A percentile compares a stretch with the other conserved stretches of the same genome.
Evolutionary conservation across 2,888 invertebrate genomes (phyloP).

Genomic region (Acronicta psi): DNA sequence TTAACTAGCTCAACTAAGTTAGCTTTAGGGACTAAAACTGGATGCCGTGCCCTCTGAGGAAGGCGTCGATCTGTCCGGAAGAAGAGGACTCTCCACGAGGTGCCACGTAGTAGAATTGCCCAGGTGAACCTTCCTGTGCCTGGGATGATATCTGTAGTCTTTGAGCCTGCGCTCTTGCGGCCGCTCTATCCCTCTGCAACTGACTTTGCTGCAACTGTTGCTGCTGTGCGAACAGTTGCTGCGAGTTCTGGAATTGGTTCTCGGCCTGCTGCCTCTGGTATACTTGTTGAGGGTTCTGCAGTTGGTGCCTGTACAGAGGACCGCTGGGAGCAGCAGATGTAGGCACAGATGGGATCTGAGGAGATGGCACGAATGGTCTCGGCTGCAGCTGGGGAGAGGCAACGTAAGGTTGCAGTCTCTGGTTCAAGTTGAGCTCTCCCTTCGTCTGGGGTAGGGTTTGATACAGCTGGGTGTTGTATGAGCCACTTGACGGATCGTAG

Average conservation of each 20-base stretch:
- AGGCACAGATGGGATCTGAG: constrained; percentile 86
- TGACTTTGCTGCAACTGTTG: constrained; percentile 92
- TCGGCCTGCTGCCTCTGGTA: constrained; percentile 91
- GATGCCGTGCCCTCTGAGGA: constrained; percentile 92
- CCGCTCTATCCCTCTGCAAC: constrained; percentile 88
- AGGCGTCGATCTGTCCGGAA: constrained; percentile 94
- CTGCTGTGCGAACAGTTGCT: constrained; percentile 91
- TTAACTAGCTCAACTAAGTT: constrained; percentile 70
- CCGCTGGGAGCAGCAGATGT: constrained; percentile 70
- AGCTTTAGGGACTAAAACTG: constrained; percentile 85
- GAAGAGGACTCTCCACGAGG: constrained; percentile 87
- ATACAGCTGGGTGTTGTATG: constrained; percentile 94
- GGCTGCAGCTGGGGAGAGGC: constrained; percentile 89
- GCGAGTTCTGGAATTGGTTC: constrained; percentile 90
- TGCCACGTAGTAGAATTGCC: constrained; percentile 90
- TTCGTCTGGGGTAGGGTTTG: constrained; percentile 93
- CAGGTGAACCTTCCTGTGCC: constrained; percentile 65
- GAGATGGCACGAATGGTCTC: constrained; percentile 88
- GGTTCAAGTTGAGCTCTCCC: constrained; percentile 92
- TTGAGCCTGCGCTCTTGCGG: constrained; percentile 86
- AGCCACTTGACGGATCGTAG: constrained; percentile 93
- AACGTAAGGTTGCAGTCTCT: constrained; percentile 93
- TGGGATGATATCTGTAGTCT: constrained; percentile 77
- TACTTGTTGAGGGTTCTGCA: constrained; percentile 83
- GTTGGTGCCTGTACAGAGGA: constrained; percentile 86